Evolutionary conservation across 2,888 invertebrate genomes (phyloP).

Genomic region (Margaritifera margaritifera): DNA sequence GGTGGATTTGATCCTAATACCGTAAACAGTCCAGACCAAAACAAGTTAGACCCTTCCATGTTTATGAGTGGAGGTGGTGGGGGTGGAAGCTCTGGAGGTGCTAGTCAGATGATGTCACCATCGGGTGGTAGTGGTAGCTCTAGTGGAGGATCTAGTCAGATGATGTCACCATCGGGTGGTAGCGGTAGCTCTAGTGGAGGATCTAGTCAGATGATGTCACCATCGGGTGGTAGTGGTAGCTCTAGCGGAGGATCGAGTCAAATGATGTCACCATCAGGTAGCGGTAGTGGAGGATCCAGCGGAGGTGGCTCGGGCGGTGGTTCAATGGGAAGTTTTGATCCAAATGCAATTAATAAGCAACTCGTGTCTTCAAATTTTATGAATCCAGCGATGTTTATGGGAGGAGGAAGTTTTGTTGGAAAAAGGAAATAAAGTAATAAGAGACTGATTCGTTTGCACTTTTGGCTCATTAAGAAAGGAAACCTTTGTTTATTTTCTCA

Average conservation of each 20-base stretch:
- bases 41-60: constrained; percentile 38
- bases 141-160: constrained; percentile 2
- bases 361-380: constrained; percentile 27
- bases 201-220: neutral
- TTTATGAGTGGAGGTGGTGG: constrained; percentile 32
- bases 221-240: constrained; percentile 13
- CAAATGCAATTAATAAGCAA: constrained; percentile 29
- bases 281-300: neutral
- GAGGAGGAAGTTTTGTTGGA: neutral
- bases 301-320: constrained; percentile 3
- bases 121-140: constrained; percentile 15
- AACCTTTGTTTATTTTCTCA: too few relatives aligned
- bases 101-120: constrained; percentile 1
- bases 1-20: constrained; percentile 26
- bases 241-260: constrained; percentile 18
- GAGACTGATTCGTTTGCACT: too few relatives aligned
- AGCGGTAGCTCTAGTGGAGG: constrained; percentile 5
- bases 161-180: neutral
- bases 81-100: constrained; percentile 8
- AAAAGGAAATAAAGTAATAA: too few relatives aligned
- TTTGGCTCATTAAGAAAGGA: too few relatives aligned
- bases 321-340: constrained; percentile 28
- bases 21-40: constrained; percentile 31
- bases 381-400: constrained; percentile 18
- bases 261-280: constrained; percentile 15